Evolutionary conservation across 2,113 vertebrate species (phyloP), one percentile per base, ranked within the genome.

Genomic region (Stomatorhinus ivindoensis): DNA sequence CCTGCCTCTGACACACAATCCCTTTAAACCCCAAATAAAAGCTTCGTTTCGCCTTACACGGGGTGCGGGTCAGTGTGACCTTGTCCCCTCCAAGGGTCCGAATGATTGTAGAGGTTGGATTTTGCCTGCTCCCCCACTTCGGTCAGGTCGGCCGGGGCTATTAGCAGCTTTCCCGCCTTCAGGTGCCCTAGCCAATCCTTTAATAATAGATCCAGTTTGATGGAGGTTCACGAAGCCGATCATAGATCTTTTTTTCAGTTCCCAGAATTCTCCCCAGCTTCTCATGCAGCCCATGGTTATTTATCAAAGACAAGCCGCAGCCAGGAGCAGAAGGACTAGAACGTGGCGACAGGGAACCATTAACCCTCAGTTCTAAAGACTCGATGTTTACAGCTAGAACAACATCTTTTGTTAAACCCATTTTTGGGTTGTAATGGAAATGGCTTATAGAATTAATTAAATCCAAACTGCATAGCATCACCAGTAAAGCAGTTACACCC

Each of bases 121-220:
- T 21, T 19, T 35, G 51, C 90, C 90, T 90, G 48, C 85, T 35
- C 47, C 90, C 92, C 89, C 91, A 46, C 24, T 83, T 89, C 80
- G 87, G 87, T 91, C 61, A 89, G 6, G 15, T 93, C 50, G 55
- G 89, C 61, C 91, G 39, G 13, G 44, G 9, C 50, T 90, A 55
- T 89, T 89, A 89, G 8, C 90, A 91, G 89, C 90, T 89, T 91
- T 91, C 94, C 92, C 92, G 91, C 92, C 91, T 92, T 90, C 48
- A 92, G 93, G 92, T 92, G 88, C 91, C 91, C 91, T 91, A 91
- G 88, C 93, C 93, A 39, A 48, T 87, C 90, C 93, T 93, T 95
- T 92, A 95, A 95, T 95, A 95, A 95, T 94, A 93, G 90, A 95
- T 92, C 90, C 13, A 0, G 85, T 92, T 91, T 90, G 91, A 93